phyloP scores from a whole-genome alignment of 2,888 invertebrate genomes.

The Orthosia cruda region DNA sequence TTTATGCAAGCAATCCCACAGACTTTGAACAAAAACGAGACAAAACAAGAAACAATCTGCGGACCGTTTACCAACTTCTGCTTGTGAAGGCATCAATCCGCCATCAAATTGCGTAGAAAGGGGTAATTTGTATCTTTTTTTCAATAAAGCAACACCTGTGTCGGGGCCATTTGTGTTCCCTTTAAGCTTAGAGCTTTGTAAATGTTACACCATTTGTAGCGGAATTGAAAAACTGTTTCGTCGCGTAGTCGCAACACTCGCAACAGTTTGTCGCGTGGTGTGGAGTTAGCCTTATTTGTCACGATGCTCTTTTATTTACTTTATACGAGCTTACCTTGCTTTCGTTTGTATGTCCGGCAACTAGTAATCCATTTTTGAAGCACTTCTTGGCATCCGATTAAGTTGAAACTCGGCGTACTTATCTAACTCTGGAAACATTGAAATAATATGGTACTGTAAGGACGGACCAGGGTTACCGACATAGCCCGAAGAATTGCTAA shows the following conservation, averaged over 20 bases:
- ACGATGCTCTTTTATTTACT: slow-evolving; percentile 54
- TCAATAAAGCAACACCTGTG: slow-evolving; percentile 91
- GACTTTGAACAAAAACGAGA: slow-evolving; percentile 55
- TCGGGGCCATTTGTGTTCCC: slow-evolving; percentile 85
- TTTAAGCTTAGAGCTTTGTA: slow-evolving; percentile 88
- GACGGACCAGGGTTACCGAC: too few relatives aligned
- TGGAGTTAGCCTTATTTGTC: slow-evolving; percentile 70
- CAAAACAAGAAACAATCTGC: slow-evolving; percentile 71
- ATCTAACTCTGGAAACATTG: too few relatives aligned
- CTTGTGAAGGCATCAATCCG: slow-evolving; percentile 79
- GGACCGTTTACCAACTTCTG: slow-evolving; percentile 65
- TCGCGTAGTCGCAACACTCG: slow-evolving; percentile 71
- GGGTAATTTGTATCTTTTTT: slow-evolving; percentile 90
- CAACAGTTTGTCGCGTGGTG: slow-evolving; percentile 80
- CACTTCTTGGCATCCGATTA: too few relatives aligned
- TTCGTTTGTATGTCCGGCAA: too few relatives aligned
- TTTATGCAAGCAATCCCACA: slow-evolving; percentile 54
- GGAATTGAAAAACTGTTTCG: slow-evolving; percentile 90
- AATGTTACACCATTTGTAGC: slow-evolving; percentile 90
- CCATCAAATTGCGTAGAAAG: slow-evolving; percentile 84
- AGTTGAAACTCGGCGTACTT: too few relatives aligned
- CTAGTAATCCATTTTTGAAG: too few relatives aligned
- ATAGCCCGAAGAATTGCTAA: too few relatives aligned
- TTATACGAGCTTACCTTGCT: slow-evolving; percentile 13
- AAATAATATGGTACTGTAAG: too few relatives aligned